Evolutionary conservation across 2,797 vertebrate genomes (phyloP).

Genomic region (Eutrigla gurnardus): DNA sequence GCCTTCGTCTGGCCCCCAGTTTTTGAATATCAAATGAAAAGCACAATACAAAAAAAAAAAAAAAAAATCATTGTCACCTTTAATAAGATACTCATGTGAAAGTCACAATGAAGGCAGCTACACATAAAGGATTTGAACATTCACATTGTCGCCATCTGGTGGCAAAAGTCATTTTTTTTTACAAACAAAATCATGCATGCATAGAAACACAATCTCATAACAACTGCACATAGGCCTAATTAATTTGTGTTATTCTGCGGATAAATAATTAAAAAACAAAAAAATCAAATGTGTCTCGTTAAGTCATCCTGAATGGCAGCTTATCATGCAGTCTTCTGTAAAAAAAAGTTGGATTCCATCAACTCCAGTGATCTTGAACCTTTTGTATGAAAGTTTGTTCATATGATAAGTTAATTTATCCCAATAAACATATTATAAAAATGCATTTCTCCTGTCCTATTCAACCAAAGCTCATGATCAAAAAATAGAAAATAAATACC

Average conservation of each 20-base stretch:
- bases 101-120: background rate
- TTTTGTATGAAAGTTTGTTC: no score
- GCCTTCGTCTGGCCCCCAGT: background rate
- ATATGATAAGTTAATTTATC: no score
- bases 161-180: background rate
- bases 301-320: no score
- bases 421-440: background rate
- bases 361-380: no score
- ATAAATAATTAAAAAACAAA: no score
- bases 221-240: background rate
- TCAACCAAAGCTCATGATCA: background rate
- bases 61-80: background rate
- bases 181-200: background rate
- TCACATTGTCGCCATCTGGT: constrained; percentile 15
- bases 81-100: background rate
- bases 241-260: no score
- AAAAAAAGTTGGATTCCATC: no score
- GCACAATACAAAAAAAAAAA: no score
- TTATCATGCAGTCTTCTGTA: no score
- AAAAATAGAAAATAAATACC: background rate
- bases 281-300: no score
- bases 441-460: background rate
- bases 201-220: background rate
- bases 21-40: background rate
- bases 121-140: background rate